phyloP scores from a whole-genome alignment of 2,888 invertebrate genomes.

The Piscicola geometra region DNA sequence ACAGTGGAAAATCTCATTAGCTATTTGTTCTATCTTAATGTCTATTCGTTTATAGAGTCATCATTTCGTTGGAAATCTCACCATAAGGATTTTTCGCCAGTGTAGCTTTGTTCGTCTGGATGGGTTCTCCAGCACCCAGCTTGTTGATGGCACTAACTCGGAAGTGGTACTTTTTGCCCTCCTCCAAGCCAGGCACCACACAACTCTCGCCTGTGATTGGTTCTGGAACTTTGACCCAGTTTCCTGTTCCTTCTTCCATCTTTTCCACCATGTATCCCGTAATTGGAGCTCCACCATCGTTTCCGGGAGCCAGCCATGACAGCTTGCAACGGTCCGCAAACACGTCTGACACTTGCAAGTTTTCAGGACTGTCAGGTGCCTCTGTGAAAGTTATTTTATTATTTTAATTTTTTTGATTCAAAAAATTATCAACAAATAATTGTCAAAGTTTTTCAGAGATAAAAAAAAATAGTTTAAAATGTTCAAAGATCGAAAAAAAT shows the following conservation, averaged over 20 bases:
- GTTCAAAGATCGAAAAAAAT: too few relatives aligned
- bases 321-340: slow-evolving; percentile 59
- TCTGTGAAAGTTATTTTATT: slow-evolving; percentile 45
- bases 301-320: slow-evolving; percentile 58
- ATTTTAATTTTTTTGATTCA: too few relatives aligned
- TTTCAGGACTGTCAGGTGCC: slow-evolving; percentile 55
- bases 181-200: slow-evolving; percentile 86
- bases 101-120: slow-evolving; percentile 82
- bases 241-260: slow-evolving; percentile 75
- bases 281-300: slow-evolving; percentile 58
- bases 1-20: too few relatives aligned
- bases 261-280: slow-evolving; percentile 85
- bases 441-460: too few relatives aligned
- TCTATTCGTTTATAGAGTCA: too few relatives aligned
- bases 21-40: background rate
- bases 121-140: slow-evolving; percentile 74
- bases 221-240: slow-evolving; percentile 89
- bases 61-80: slow-evolving; percentile 46
- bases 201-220: slow-evolving; percentile 71
- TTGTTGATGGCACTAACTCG: slow-evolving; percentile 94
- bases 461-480: too few relatives aligned
- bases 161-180: slow-evolving; percentile 94
- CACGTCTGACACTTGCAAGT: slow-evolving; percentile 57
- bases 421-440: too few relatives aligned
- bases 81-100: slow-evolving; percentile 78